Evolutionary conservation across 2,113 vertebrate species (phyloP).

Genomic region (Perognathus longimembris): DNA sequence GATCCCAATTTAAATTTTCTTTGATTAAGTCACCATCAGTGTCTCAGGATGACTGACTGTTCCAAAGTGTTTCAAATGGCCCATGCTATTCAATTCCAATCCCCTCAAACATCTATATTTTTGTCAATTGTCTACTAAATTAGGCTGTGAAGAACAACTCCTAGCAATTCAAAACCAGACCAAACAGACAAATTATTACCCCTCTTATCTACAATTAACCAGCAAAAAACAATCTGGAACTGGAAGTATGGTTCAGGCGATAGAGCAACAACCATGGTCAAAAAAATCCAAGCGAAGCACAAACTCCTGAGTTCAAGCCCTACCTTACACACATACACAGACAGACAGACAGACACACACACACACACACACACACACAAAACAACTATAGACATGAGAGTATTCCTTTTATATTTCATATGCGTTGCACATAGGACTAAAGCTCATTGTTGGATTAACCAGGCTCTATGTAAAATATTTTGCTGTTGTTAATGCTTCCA

Average conservation of each 20-base stretch:
- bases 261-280: no score
- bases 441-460: neutral
- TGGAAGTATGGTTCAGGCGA: no score
- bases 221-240: no score
- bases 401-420: neutral
- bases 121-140: neutral
- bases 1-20: conserved; percentile 43
- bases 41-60: neutral
- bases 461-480: neutral
- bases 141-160: conserved; percentile 1
- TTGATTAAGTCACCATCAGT: neutral
- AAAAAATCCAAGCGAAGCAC: no score
- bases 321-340: no score
- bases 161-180: no score
- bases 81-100: neutral
- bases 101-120: no score
- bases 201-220: no score
- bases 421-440: neutral
- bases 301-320: no score
- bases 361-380: no score
- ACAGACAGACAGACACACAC: no score
- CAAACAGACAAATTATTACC: no score
- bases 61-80: neutral
- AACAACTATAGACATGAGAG: neutral
- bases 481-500: neutral